Conservation (phyloP, 1,140 invertebrate genomes). For the Rhopalosiphum padi region DNA sequence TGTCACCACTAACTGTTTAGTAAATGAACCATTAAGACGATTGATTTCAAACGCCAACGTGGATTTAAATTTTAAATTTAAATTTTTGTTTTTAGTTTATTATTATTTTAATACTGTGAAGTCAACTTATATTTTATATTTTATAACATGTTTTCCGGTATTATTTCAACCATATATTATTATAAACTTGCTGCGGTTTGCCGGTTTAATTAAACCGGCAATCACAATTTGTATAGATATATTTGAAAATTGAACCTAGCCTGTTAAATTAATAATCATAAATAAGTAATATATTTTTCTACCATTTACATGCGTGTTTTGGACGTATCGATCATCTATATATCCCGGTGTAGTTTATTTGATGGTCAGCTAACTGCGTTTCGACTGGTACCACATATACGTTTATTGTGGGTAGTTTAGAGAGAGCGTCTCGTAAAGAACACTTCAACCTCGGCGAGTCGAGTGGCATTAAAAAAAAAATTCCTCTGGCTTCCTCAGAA, state of each 20-base stretch:
- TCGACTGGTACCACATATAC: not conserved
- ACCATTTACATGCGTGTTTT: not conserved
- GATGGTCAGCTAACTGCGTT: constrained; percentile 12
- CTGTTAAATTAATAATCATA: not conserved
- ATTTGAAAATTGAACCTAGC: no score
- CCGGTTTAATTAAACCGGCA: no score
- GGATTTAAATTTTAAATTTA: not conserved
- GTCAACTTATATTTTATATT: not conserved
- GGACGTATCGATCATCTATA: not conserved
- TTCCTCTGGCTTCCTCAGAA: not conserved
- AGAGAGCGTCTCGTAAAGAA: constrained; percentile 17
- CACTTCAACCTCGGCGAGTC: constrained; percentile 15
- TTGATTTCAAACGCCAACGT: not conserved
- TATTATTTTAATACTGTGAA: not conserved
- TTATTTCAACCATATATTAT: not conserved
- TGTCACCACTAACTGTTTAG: not conserved
- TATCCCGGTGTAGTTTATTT: not conserved
- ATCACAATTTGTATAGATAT: no score
- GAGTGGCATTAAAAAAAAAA: constrained; percentile 39
- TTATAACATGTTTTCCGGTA: not conserved
- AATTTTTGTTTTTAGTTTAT: not conserved
- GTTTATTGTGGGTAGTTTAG: constrained; percentile 33
- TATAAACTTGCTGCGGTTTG: not conserved
- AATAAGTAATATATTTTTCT: not conserved
- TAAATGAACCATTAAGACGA: not conserved